Base-by-base conservation (phyloP, 2,888 invertebrate species). In the Didymodactylos carnosus region DNA sequence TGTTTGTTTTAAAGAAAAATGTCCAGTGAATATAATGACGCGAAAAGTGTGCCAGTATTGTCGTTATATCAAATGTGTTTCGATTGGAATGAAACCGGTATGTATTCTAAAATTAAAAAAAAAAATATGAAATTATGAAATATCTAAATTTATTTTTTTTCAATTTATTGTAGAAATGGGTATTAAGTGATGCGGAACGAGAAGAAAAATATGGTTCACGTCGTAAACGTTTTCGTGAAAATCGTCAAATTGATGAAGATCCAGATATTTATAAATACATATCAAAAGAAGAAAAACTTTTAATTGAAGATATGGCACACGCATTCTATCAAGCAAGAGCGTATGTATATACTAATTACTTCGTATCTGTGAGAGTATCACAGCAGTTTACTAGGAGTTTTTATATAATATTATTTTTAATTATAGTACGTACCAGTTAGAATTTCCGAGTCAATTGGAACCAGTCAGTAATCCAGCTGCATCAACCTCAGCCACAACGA, bases 31-130 rank as follows among this genome's bases (percentile, higher is more conserved):
- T 46, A 74, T 46, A 10, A 62, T 62, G 11, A 74, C 74, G 27
- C 51, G 74, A 13, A 74, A 74, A 62, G 71, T 74, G 0, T 74
- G 74, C 35, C 74, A 74, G 41, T 71, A 62, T 74, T 74, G 74
- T 43, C 71, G 74, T 23, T 74, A 74, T 46, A 62, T 41, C 29
- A 74, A 53, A 14, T 74, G 71, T 39, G 39, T 71, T 27, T 23
- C 71, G 25, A 71, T 74, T 41, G 74, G 74, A 25, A 74, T 74
- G 74, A 62, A 71, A 29, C 71, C 74, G 14, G 71, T 71, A 53
- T 74, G 74, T n/a, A n/a, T n/a, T n/a, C n/a, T n/a, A n/a, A n/a
- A n/a, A n/a, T n/a, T n/a, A n/a, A n/a, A n/a, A n/a, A n/a, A n/a
- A n/a, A n/a, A n/a, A n/a, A 35, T 62, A 35, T n/a, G 19, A 62